Evolutionary conservation across 2,888 invertebrate genomes (phyloP).

Genomic region (Epiblema foenella): DNA sequence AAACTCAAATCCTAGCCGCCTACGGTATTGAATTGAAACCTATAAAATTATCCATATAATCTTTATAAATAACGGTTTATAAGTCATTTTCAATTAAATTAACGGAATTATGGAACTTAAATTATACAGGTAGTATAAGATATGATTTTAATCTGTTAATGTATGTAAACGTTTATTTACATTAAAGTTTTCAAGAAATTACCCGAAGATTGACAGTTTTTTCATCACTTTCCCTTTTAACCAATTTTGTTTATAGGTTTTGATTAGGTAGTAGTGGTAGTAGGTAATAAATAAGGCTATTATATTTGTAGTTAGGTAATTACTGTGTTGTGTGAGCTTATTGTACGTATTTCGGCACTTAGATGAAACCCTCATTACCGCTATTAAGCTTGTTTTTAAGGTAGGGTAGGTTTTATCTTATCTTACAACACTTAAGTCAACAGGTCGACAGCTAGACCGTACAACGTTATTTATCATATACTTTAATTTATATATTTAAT

Average conservation of each 20-base stretch:
- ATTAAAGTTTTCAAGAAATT: constrained; percentile 14
- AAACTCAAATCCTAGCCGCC: constrained; percentile 2
- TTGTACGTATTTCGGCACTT: too few relatives aligned
- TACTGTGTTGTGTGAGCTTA: neutral
- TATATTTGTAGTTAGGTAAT: too few relatives aligned
- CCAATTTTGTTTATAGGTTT: neutral
- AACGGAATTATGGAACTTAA: constrained; percentile 23
- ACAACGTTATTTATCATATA: too few relatives aligned
- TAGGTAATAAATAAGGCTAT: too few relatives aligned
- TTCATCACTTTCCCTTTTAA: constrained; percentile 12
- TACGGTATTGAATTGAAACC: constrained; percentile 31
- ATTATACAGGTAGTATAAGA: constrained; percentile 18
- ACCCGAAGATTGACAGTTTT: neutral
- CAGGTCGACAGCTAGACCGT: too few relatives aligned
- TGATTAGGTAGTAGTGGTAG: neutral
- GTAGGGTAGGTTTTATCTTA: too few relatives aligned
- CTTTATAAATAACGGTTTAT: constrained; percentile 37
- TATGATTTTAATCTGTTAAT: constrained; percentile 23
- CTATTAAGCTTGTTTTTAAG: neutral
- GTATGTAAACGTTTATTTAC: constrained; percentile 29
- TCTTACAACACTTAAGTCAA: too few relatives aligned
- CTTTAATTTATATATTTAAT: too few relatives aligned
- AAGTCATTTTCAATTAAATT: constrained; percentile 26
- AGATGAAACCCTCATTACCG: too few relatives aligned
- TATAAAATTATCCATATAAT: constrained; percentile 38